Percentiles rank a stretch among this genome's conserved stretches.
Conservation (phyloP, 2,888 invertebrate genomes). For the Himalopsyche kuldschensis region DNA sequence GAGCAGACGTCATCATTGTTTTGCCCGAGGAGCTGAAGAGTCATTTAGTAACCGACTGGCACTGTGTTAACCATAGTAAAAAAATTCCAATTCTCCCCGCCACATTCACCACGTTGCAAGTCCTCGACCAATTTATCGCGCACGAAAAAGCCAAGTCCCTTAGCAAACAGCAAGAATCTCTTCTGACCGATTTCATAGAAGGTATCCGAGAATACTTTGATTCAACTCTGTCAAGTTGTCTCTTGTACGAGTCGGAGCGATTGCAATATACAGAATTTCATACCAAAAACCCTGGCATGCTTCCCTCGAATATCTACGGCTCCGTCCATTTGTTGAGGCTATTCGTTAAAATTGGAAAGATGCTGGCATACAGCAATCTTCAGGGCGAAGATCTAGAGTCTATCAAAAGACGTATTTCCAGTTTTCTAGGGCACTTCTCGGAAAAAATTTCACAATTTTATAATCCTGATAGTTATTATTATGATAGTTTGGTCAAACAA, state of each 20-base stretch:
- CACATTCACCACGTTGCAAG: not conserved
- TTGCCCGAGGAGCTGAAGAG: not conserved
- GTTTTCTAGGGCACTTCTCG: too few species aligned
- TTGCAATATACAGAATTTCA: not conserved
- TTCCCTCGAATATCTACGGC: not conserved
- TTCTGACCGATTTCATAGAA: not conserved
- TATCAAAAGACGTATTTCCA: not conserved
- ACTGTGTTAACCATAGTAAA: not conserved
- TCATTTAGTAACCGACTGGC: not conserved
- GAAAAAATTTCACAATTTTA: too few species aligned
- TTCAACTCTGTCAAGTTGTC: not conserved
- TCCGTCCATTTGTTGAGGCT: not conserved
- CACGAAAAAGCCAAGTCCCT: not conserved
- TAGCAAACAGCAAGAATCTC: not conserved
- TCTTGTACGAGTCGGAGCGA: not conserved
- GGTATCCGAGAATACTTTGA: not conserved
- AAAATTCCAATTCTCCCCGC: not conserved
- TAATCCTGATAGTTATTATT: too few species aligned
- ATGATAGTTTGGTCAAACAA: too few species aligned
- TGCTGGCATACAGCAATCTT: not conserved
- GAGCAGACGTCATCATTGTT: conserved; percentile 23
- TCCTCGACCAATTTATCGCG: not conserved
- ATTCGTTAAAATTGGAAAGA: not conserved
- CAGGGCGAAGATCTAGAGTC: not conserved
- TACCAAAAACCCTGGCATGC: not conserved